phyloP scores from a whole-genome alignment of 2,113 vertebrate species.

The Gnathonemus longibarbis region DNA sequence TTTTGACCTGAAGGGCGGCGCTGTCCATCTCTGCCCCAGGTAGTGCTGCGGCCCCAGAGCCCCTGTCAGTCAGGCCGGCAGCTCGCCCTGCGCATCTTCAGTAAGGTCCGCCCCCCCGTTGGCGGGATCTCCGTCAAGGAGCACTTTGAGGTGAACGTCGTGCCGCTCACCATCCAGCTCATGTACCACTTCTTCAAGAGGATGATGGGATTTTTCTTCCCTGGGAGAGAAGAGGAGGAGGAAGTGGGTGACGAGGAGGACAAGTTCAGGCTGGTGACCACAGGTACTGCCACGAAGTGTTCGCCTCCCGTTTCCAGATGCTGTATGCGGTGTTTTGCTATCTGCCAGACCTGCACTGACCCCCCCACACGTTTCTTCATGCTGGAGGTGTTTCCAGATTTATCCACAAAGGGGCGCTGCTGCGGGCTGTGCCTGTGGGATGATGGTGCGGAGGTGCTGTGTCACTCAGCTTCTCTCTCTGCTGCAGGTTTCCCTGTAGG shows the following conservation, averaged over 20 bases:
- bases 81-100: constrained; percentile 90
- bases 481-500: constrained; percentile 79
- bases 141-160: constrained; percentile 97
- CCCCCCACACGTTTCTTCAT: neutral
- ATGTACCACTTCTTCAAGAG: constrained; percentile 99
- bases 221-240: constrained; percentile 90
- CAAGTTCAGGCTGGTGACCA: constrained; percentile 93
- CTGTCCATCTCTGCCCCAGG: constrained; percentile 56
- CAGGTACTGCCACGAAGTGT: constrained; percentile 59
- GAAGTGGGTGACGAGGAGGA: constrained; percentile 95
- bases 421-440: neutral
- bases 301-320: neutral
- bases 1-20: neutral
- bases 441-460: neutral
- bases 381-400: neutral
- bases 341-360: neutral
- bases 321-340: neutral
- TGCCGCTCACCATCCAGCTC: constrained; percentile 94
- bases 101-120: constrained; percentile 94
- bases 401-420: neutral
- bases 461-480: constrained; percentile 3
- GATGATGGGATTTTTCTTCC: constrained; percentile 99
- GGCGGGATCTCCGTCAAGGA: constrained; percentile 98
- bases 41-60: constrained; percentile 93
- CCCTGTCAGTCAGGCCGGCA: constrained; percentile 84